Conservation (phyloP, 2,888 invertebrate genomes). For the Sabatieria punctata region DNA sequence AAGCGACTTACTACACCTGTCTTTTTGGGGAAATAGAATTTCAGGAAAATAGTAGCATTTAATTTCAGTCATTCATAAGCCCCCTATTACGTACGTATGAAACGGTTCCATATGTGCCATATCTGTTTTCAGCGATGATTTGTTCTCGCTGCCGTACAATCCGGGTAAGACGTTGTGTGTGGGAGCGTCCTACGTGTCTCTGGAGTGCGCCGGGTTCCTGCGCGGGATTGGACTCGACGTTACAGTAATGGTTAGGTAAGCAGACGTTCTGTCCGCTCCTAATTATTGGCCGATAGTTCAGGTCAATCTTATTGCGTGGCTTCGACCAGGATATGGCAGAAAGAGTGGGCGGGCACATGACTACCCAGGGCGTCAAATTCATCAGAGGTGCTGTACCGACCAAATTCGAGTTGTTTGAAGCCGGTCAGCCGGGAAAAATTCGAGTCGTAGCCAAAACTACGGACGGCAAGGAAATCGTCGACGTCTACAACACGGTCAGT, state of each 20-base stretch:
- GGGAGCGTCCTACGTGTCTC: conserved; percentile 44
- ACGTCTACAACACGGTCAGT: conserved; percentile 42
- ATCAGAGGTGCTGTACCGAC: conserved; percentile 35
- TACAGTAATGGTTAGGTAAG: conserved; percentile 15
- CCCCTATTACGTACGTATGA: too few species aligned
- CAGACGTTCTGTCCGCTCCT: too few species aligned
- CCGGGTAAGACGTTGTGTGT: conserved; percentile 44
- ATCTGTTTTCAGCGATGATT: conserved; percentile 43
- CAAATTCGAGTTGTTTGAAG: conserved; percentile 46
- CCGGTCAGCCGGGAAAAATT: conserved; percentile 27
- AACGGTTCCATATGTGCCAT: too few species aligned
- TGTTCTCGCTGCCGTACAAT: conserved; percentile 39
- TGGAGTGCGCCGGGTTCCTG: conserved; percentile 45
- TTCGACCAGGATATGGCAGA: conserved; percentile 45
- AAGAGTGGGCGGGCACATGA: conserved; percentile 40
- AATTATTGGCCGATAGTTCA: too few species aligned
- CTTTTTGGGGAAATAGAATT: too few species aligned
- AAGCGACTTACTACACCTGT: too few species aligned
- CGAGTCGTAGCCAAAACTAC: conserved; percentile 30
- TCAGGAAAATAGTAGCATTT: too few species aligned
- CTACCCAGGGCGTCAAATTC: conserved; percentile 38
- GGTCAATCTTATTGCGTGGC: conserved; percentile 43
- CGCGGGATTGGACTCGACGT: conserved; percentile 37
- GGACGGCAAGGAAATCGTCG: conserved; percentile 27
- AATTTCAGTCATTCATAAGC: too few species aligned